Base-by-base conservation (phyloP, 2,888 invertebrate species). In the Agrochola lota region DNA sequence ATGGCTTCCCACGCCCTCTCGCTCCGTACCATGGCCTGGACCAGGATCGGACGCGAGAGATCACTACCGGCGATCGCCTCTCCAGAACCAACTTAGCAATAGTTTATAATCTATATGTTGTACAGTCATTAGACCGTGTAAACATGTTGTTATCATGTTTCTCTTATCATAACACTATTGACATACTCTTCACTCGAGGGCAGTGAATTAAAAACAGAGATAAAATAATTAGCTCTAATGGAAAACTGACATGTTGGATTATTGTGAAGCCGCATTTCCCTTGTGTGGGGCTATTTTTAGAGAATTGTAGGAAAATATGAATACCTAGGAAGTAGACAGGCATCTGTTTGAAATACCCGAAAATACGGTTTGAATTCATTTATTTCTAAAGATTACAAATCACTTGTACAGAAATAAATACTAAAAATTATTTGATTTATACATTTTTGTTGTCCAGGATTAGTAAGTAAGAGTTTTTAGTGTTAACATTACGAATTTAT, bases 191-290 rank as follows among this genome's bases (percentile, higher is more conserved):
- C 52, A 68, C 11, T 73, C 52, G n/a, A 73, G 72, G 12, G 5
- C 62, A 71, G 49, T 63, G 66, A 86, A 86, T 85, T 83, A 85
- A 83, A 85, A 79, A 68, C 23, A 23, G 43, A 57, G 86, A 85
- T 85, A 84, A 83, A 60, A 63, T 71, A 81, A 84, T 86, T 71
- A 70, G 8, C 52, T 52, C 20, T 84, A 84, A 84, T 84, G 84
- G 84, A 82, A 78, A 62, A 26, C 15, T 85, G 84, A 84, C 85
- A 40, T 60, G 62, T 26, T 30, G 40, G 82, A 78, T 78, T 63
- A 85, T 8, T 1, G 3, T 75, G 62, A 64, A 35, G 66, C 43
- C 59, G 57, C 23, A 49, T 73, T 85, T 84, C 85, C 85, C 81
- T 17, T n/a, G 49, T 8, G 15, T 57, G 23, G 0, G 23, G 46